Base-by-base conservation (phyloP, 1,140 invertebrate species). In the Planococcus citri region DNA sequence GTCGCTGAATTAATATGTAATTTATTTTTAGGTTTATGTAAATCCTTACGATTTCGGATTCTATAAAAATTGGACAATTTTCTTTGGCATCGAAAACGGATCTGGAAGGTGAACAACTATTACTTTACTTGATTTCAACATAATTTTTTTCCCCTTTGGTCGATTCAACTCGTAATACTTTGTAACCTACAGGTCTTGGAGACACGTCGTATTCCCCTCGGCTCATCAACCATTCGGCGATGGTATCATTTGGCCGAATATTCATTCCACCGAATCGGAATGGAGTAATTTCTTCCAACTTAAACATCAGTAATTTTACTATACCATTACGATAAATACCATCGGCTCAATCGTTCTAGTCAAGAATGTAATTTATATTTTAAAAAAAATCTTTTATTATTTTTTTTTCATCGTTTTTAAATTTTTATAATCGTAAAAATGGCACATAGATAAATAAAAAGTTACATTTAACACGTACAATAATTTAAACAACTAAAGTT, bases 1-100 rank as follows among this genome's bases (percentile, higher is more conserved):
- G 51, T 27, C 72, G 17, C 58, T 25, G n/a, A n/a, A n/a, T n/a
- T n/a, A n/a, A n/a, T n/a, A n/a, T 24, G 72, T 64, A 1, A 12
- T 25, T 4, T 17, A 24, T 37, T 27, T 27, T 25, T 73, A 83
- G 82, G 72, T 80, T 1, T 95, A 90, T 78, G 80, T 83, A 61
- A 96, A 96, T 83, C 92, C 92, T 0, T 97, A 94, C 76, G 82
- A 97, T 79, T 92, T 93, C 81, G 95, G 95, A 21, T 78, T 81
- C 12, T 80, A 80, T 73, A 86, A 89, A 75, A 97, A 97, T 79
- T 97, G 94, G 94, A 86, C 81, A 75, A 75, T 91, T 25, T 96
- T 97, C 79, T 79, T 97, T 57, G 92, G 94, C 3, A 76, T 95
- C 33, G 84, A 84, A 25, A 80, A 86, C 73, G 85, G 84, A 9